Base-by-base conservation (phyloP, 1,140 invertebrate genomes). In the Sitobion miscanthi region DNA sequence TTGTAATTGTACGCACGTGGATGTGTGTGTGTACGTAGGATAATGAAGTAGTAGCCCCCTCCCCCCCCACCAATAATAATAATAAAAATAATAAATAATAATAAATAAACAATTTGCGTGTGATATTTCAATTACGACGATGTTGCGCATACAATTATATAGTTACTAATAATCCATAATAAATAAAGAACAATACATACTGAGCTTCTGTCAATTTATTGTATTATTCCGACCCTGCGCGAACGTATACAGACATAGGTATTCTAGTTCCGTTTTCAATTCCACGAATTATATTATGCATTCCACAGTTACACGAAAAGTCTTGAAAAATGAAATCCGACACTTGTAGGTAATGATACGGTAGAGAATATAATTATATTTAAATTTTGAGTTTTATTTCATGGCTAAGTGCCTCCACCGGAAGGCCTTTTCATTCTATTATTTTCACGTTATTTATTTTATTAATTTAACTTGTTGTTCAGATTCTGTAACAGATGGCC, bases 71-170 rank as follows among this genome's bases (percentile, higher is more conserved):
- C 47, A 9, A 9, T 11, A 47, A 47, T 11, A 47, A 52, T 0
- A 52, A 52, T 3, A 52, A 20, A 52, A 17, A 62, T 30, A 11
- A 30, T 30, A 30, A 62, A 52, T 52, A 52, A 52, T 20, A 20
- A 52, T 52, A 69, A 77, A 77, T 77, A 77, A n/a, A n/a, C 14
- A 77, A 77, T 77, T 77, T 35, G 62, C 1, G 14, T 35, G 62
- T 77, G 62, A 77, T 77, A 77, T 77, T 77, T 77, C n/a, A 77
- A 77, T 77, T n/a, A 77, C 62, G 30, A 69, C 62, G 62, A 77
- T 77, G 62, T 35, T 17, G n/a, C 5, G 30, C 11, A 77, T 77
- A 77, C n/a, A 77, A 77, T 77, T 77, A 77, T n/a, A 35, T n/a
- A 77, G 14, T 77, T 77, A 77, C 14, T n/a, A 77, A 77, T 77